A percentile compares a stretch with the other conserved stretches of the same genome.
phyloP scores from a whole-genome alignment of 2,888 invertebrate species.

The Plusia festucae region DNA sequence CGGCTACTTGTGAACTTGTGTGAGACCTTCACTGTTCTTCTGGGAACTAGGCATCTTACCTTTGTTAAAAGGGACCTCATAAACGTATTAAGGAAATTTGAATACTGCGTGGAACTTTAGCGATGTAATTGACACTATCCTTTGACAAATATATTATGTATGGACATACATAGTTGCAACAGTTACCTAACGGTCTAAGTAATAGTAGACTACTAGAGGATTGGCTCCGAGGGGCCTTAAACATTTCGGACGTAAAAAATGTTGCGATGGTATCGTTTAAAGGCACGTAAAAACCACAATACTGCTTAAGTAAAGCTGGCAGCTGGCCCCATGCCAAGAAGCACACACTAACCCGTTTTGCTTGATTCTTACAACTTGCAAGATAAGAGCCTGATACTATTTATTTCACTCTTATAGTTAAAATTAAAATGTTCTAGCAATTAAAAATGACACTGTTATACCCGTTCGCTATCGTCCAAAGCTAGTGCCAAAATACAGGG shows the following conservation, averaged over 20 bases:
- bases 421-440: not conserved
- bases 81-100: constrained; percentile 49
- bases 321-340: constrained; percentile 51
- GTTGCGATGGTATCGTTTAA: constrained; percentile 49
- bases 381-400: constrained; percentile 51
- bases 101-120: constrained; percentile 27
- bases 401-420: constrained; percentile 42
- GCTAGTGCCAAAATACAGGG: too few relatives aligned
- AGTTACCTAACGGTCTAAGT: not conserved
- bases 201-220: not conserved
- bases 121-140: not conserved
- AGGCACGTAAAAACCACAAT: constrained; percentile 52
- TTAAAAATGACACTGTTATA: not conserved
- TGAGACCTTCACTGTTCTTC: constrained; percentile 63
- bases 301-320: constrained; percentile 48
- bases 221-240: constrained; percentile 16
- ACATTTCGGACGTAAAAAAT: constrained; percentile 40
- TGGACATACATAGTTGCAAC: not conserved
- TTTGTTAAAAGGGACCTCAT: constrained; percentile 44
- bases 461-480: too few relatives aligned
- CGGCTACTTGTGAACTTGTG: constrained; percentile 74
- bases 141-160: constrained; percentile 15
- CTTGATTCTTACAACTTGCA: constrained; percentile 52
- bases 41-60: constrained; percentile 54
- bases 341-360: constrained; percentile 47